Base-by-base conservation (phyloP, 37 sponge, comb jelly and placozoan genomes). In the Halisarca cf. caerulea region DNA sequence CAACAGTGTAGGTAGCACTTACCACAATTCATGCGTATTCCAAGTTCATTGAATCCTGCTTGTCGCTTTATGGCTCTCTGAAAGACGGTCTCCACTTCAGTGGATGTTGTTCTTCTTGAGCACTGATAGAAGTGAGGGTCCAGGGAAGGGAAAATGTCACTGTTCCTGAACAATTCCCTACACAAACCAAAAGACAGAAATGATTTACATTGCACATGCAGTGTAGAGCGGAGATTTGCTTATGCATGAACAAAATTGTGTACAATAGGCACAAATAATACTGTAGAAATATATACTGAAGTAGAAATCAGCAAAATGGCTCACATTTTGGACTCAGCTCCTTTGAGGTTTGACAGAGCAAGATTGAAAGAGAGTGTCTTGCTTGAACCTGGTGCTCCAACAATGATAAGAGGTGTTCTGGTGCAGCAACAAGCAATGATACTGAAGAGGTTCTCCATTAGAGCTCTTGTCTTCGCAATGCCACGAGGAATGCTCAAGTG, bases 301-400 rank as follows among this genome's bases (percentile, higher is more conserved):
- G n/a, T n/a, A n/a, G n/a, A n/a, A n/a, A n/a, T n/a, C n/a, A n/a
- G n/a, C n/a, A n/a, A n/a, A n/a, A n/a, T n/a, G n/a, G 41, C 69
- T 58, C 35, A 41, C 77, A 37, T 36, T 40, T 74, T 88, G 7
- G 94, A 94, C 59, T 96, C 97, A 2, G 77, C 90, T 39, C 97
- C 97, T 40, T 96, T 96, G 34, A 96, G 68, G 79, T 96, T 96
- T 21, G 88, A 86, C 18, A 94, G 86, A 40, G 94, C 68, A 58
- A 93, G 85, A 24, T 89, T 84, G 54, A 88, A 91, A 2, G 92
- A 91, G 25, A 91, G 89, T 20, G 92, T 91, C 51, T 91, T 91
- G 35, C 89, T 90, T 23, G 89, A 84, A 40, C 92, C 92, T 30
- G 92, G 92, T 44, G 88, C 79, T 32, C 92, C 92, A 0, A 91